Percentiles rank a stretch among this genome's conserved stretches.
Evolutionary conservation across 2,113 vertebrate species (phyloP).

Genomic region (Amia ocellicauda): DNA sequence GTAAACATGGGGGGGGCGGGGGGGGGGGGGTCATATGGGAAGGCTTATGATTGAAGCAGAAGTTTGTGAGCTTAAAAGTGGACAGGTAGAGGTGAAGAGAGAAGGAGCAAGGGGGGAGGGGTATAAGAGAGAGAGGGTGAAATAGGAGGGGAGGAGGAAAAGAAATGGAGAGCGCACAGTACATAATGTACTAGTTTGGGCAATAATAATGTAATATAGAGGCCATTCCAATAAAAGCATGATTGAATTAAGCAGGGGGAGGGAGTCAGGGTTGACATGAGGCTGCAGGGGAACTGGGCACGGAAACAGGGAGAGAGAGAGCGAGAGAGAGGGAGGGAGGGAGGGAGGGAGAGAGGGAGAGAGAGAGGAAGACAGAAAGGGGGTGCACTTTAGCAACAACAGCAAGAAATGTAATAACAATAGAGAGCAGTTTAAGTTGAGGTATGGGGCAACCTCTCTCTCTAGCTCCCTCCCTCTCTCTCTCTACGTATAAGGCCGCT

Average conservation of each 20-base stretch:
- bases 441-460: too few relatives aligned
- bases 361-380: slow-evolving; percentile 43
- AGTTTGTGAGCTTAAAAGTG: slow-evolving; percentile 32
- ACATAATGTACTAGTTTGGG: slow-evolving; percentile 10
- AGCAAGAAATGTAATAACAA: too few relatives aligned
- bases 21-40: too few relatives aligned
- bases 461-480: too few relatives aligned
- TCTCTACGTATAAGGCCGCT: too few relatives aligned
- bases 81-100: slow-evolving; percentile 37
- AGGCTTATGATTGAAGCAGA: slow-evolving; percentile 30
- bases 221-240: slow-evolving; percentile 21
- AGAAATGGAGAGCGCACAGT: slow-evolving; percentile 28
- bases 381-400: too few relatives aligned
- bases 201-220: slow-evolving; percentile 11
- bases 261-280: background rate
- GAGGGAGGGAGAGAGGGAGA: background rate
- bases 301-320: background rate
- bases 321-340: background rate
- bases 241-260: background rate
- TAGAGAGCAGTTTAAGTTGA: too few relatives aligned
- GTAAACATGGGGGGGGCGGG: too few relatives aligned
- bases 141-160: slow-evolving; percentile 19
- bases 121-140: slow-evolving; percentile 31
- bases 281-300: background rate
- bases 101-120: slow-evolving; percentile 26